phyloP scores from a whole-genome alignment of 2,888 invertebrate species.

The Odontothrips loti region DNA sequence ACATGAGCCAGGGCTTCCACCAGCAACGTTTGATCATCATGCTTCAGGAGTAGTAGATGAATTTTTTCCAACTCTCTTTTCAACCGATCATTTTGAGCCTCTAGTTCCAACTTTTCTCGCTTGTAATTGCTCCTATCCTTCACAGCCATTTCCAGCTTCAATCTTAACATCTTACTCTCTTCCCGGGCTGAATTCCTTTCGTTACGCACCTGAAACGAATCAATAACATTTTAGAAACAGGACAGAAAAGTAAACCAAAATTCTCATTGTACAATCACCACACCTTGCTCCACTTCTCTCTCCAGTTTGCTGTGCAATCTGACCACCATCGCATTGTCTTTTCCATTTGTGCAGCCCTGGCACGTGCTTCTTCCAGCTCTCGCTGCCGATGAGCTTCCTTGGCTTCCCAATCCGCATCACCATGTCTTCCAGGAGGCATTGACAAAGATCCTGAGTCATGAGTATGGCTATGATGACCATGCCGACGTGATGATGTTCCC shows the following conservation, averaged over 20 bases:
- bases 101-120: constrained; percentile 71
- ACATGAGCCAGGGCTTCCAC: constrained; percentile 50
- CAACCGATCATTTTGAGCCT: constrained; percentile 68
- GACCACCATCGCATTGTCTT: constrained; percentile 99
- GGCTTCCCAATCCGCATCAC: constrained; percentile 72
- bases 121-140: constrained; percentile 72
- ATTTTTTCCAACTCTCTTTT: constrained; percentile 79
- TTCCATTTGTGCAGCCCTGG: constrained; percentile 96
- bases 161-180: constrained; percentile 76
- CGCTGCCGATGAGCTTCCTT: constrained; percentile 67
- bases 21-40: constrained; percentile 47
- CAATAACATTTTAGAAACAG: constrained; percentile 15
- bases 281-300: constrained; percentile 92
- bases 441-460: constrained; percentile 44
- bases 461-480: constrained; percentile 59
- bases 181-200: constrained; percentile 91
- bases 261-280: neutral
- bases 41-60: constrained; percentile 61
- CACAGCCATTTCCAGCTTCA: constrained; percentile 70
- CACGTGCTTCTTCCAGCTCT: constrained; percentile 90
- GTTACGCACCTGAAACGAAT: constrained; percentile 60
- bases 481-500: constrained; percentile 61
- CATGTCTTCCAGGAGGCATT: constrained; percentile 57
- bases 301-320: constrained; percentile 94
- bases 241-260: neutral